Conservation (phyloP, 1,140 invertebrate species). For the Antheraea mylitta region DNA sequence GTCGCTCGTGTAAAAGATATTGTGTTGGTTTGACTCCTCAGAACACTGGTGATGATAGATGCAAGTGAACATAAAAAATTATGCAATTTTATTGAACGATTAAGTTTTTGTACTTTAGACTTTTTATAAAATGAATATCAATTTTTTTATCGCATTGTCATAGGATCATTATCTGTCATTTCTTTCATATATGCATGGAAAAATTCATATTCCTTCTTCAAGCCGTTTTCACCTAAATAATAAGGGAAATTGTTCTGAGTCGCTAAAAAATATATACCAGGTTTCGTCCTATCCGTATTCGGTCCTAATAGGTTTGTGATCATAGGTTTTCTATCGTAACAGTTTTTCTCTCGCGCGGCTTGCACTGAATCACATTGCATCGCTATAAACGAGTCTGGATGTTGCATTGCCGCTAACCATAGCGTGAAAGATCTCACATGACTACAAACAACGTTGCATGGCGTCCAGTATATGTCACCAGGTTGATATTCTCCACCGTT, state of each 20-base stretch:
- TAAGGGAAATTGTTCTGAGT: slow-evolving; percentile 47
- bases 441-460: slow-evolving; percentile 49
- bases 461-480: slow-evolving; percentile 57
- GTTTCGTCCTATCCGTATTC: slow-evolving; percentile 39
- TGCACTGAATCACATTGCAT: slow-evolving; percentile 59
- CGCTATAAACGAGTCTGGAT: slow-evolving; percentile 50
- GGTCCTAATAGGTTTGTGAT: slow-evolving; percentile 49
- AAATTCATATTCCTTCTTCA: slow-evolving; percentile 45
- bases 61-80: too few relatives aligned
- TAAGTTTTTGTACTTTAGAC: too few relatives aligned
- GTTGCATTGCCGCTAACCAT: slow-evolving; percentile 43
- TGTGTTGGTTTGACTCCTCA: too few relatives aligned
- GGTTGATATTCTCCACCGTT: slow-evolving; percentile 86
- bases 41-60: too few relatives aligned
- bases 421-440: slow-evolving; percentile 45
- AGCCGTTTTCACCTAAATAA: slow-evolving; percentile 47
- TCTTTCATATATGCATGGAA: slow-evolving; percentile 16
- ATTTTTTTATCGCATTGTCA: slow-evolving; percentile 1
- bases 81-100: too few relatives aligned
- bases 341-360: slow-evolving; percentile 47
- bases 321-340: slow-evolving; percentile 42
- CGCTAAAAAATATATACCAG: slow-evolving; percentile 54
- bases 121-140: neutral
- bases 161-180: slow-evolving; percentile 11
- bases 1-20: too few relatives aligned